Conservation (phyloP, 2,113 vertebrate species). For the Tragelaphus scriptus region DNA sequence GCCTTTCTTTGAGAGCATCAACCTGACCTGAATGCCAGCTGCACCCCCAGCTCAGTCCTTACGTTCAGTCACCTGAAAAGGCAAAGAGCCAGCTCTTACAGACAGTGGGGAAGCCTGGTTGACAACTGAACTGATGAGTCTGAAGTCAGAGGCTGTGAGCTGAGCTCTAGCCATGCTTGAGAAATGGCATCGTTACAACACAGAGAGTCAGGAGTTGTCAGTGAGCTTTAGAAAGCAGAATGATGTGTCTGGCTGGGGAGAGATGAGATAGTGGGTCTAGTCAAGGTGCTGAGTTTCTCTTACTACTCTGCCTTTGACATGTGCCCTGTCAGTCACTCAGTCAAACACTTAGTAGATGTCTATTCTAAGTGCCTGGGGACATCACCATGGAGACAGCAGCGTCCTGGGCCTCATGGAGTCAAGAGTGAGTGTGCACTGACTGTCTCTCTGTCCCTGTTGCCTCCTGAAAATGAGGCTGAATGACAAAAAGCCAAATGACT, state of each 20-base stretch:
- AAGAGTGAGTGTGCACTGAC: neutral
- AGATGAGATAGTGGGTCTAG: neutral
- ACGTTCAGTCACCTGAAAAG: neutral
- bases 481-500: neutral
- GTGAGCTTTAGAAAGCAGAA: neutral
- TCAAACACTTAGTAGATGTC: neutral
- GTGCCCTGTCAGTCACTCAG: neutral
- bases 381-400: neutral
- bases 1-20: neutral
- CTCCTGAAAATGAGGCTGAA: neutral
- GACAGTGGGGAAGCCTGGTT: too few relatives aligned
- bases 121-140: neutral
- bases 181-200: neutral
- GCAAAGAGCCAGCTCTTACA: neutral
- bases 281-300: neutral
- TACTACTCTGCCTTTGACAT: neutral
- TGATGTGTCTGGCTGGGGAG: neutral
- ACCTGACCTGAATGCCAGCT: neutral
- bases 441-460: neutral
- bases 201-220: neutral
- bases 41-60: neutral
- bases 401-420: neutral
- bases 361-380: neutral
- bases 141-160: neutral
- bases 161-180: neutral